Evolutionary conservation across 2,797 vertebrate genomes (phyloP).

Genomic region (Cyclura pinguis): DNA sequence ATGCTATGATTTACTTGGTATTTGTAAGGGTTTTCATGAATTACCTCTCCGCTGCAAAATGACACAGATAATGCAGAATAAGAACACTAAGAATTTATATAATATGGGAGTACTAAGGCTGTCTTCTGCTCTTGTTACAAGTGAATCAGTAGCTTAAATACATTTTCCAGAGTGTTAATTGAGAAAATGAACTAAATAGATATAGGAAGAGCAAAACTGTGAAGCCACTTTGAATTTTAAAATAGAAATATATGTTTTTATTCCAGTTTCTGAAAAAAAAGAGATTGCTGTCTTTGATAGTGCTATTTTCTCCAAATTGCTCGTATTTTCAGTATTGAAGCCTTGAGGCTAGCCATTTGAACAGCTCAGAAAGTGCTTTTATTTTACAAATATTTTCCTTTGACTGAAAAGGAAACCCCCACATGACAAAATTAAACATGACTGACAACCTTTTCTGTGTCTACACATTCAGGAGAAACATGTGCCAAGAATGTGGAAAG

Average conservation of each 20-base stretch:
- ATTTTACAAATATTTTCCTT: not conserved
- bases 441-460: conserved; percentile 30
- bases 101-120: not conserved
- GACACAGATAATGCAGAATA: not conserved
- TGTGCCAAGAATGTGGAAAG: conserved; percentile 79
- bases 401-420: conserved; percentile 20
- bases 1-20: not conserved
- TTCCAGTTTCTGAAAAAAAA: not conserved
- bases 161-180: not conserved
- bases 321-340: not conserved
- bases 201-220: not conserved
- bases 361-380: not conserved
- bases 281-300: not conserved
- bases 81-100: not conserved
- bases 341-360: not conserved
- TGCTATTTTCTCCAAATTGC: not conserved
- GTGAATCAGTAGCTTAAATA: not conserved
- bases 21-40: not conserved
- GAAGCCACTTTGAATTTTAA: not conserved
- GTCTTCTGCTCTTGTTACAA: not conserved
- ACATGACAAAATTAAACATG: accelerated
- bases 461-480: conserved; percentile 76
- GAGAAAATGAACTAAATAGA: not conserved
- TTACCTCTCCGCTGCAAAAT: not conserved
- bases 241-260: not conserved